Percentiles rank a stretch among this genome's conserved stretches.
Conservation (phyloP, 2,888 invertebrate genomes). For the Lasioglossum morio region DNA sequence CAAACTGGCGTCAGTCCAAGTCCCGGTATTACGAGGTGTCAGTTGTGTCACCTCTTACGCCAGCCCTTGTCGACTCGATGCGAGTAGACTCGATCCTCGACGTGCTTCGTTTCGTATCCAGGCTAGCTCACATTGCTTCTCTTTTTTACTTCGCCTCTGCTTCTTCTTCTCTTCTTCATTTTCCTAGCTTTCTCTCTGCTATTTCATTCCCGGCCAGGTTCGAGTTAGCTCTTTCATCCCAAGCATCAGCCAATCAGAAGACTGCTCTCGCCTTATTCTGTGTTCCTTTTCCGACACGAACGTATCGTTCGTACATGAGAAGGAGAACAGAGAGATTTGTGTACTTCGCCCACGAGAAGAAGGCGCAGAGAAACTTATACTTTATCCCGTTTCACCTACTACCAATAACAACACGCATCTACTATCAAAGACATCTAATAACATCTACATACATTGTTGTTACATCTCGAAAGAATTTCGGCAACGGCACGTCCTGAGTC, state of each 20-base stretch:
- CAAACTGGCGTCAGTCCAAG: slow-evolving; percentile 82
- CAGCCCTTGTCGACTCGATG: slow-evolving; percentile 69
- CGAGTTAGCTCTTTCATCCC: slow-evolving; percentile 41
- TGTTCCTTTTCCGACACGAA: slow-evolving; percentile 36
- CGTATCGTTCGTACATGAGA: neutral
- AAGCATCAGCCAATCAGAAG: slow-evolving; percentile 49
- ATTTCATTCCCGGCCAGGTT: neutral
- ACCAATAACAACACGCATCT: too few species aligned
- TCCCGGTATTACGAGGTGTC: slow-evolving; percentile 81
- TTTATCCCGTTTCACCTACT: neutral
- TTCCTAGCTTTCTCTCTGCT: neutral
- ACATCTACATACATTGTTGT: too few species aligned
- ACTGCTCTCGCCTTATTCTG: slow-evolving; percentile 40
- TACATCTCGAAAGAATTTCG: too few species aligned
- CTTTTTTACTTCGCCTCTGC: neutral
- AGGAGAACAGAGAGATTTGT: neutral
- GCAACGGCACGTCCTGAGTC: too few species aligned
- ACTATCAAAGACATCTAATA: too few species aligned
- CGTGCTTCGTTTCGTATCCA: slow-evolving; percentile 61
- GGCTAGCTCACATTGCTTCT: neutral
- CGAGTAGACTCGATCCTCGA: slow-evolving; percentile 59
- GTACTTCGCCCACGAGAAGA: neutral
- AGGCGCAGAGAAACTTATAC: neutral
- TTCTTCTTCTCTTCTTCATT: slow-evolving; percentile 34
- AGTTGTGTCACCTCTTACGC: slow-evolving; percentile 76